Evolutionary conservation across 2,888 invertebrate species (phyloP).

Genomic region (Agrypnus murinus): DNA sequence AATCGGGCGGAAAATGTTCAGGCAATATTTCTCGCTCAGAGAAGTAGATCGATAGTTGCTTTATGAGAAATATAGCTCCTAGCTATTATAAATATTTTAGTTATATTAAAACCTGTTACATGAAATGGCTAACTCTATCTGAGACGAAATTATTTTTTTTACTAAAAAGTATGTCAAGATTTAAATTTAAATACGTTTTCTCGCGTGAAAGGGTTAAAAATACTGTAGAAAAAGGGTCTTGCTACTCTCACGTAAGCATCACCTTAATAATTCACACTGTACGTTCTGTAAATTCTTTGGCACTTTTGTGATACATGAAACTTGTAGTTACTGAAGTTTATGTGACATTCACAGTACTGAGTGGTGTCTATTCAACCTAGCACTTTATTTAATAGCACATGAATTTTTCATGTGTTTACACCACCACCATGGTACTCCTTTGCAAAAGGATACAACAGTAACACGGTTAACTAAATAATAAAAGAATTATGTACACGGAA

Average conservation of each 20-base stretch:
- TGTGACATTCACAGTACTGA: slow-evolving; percentile 24
- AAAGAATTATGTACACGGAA: slow-evolving; percentile 20
- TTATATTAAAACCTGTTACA: slow-evolving; percentile 1
- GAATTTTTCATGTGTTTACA: slow-evolving; percentile 45
- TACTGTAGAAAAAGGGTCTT: too few species aligned
- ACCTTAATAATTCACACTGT: slow-evolving; percentile 4
- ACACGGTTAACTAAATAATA: slow-evolving; percentile 24
- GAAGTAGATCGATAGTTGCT: slow-evolving; percentile 12
- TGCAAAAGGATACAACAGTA: slow-evolving; percentile 18
- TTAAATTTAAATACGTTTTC: too few species aligned
- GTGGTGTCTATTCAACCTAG: slow-evolving; percentile 24
- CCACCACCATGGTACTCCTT: slow-evolving; percentile 22
- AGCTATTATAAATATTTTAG: slow-evolving; percentile 8
- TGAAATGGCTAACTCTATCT: not conserved
- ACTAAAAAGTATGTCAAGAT: too few species aligned
- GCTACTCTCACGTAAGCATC: too few species aligned
- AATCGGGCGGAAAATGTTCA: slow-evolving; percentile 21
- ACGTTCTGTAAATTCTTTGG: slow-evolving; percentile 2
- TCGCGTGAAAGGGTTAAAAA: too few species aligned
- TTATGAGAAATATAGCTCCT: slow-evolving; percentile 4
- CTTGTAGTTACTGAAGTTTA: slow-evolving; percentile 29
- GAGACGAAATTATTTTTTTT: not conserved
- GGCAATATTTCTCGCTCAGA: slow-evolving; percentile 5
- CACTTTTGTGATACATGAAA: slow-evolving; percentile 17
- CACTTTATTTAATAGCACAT: slow-evolving; percentile 43